phyloP scores from a whole-genome alignment of 2,888 invertebrate genomes.

The Pseudeuparius sepicola region DNA sequence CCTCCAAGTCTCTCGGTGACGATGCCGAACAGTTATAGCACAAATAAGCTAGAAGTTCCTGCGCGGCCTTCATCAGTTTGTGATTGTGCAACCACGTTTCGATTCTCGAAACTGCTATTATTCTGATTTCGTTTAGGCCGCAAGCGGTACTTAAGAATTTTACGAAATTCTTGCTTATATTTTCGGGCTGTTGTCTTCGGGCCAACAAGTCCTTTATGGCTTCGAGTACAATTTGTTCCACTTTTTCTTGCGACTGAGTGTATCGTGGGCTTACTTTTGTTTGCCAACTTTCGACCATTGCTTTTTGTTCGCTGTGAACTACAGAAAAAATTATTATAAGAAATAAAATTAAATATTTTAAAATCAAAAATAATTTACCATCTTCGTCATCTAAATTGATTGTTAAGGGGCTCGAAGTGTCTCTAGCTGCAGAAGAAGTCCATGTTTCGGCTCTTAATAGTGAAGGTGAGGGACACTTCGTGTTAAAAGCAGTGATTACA shows the following conservation, averaged over 20 bases:
- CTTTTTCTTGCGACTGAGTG: slow-evolving; percentile 50
- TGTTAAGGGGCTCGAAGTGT: slow-evolving; percentile 38
- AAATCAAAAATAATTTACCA: slow-evolving; percentile 31
- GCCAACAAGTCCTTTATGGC: slow-evolving; percentile 81
- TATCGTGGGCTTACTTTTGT: slow-evolving; percentile 49
- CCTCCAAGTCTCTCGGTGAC: slow-evolving; percentile 53
- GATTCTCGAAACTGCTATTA: slow-evolving; percentile 67
- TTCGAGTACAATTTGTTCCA: slow-evolving; percentile 76
- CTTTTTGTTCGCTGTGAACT: slow-evolving; percentile 38
- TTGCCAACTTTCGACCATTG: slow-evolving; percentile 38
- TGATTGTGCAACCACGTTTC: slow-evolving; percentile 95
- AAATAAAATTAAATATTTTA: slow-evolving; percentile 1
- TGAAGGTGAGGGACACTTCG: slow-evolving; percentile 62
- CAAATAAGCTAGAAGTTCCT: slow-evolving; percentile 82
- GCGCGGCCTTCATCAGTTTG: slow-evolving; percentile 84
- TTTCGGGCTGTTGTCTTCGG: slow-evolving; percentile 74
- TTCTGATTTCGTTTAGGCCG: slow-evolving; percentile 77
- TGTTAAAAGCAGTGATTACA: slow-evolving; percentile 75
- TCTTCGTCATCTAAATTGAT: slow-evolving; percentile 50
- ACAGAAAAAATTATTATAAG: slow-evolving; percentile 18
- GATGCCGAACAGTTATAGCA: slow-evolving; percentile 79
- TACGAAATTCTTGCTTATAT: slow-evolving; percentile 81
- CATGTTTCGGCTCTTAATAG: slow-evolving; percentile 56
- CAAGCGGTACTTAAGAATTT: slow-evolving; percentile 75
- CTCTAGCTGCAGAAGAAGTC: slow-evolving; percentile 38